Conservation (phyloP, 1,140 invertebrate genomes). For the Pemphigus obesinymphae region DNA sequence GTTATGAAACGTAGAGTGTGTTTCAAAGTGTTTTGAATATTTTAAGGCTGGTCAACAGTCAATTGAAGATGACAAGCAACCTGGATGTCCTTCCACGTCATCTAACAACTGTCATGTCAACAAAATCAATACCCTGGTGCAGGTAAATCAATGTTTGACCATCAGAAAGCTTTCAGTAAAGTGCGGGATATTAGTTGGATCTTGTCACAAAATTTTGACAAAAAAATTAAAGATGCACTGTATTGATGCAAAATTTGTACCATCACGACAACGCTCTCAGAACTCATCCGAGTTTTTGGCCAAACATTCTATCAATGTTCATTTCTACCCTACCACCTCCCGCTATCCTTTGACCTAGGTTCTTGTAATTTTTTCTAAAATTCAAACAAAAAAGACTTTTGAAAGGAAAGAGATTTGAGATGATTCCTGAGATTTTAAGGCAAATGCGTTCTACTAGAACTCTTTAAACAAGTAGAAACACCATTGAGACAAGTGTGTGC, state of each 20-base stretch:
- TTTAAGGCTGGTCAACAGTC: slow-evolving; percentile 43
- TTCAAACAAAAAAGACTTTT: no score
- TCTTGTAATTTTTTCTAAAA: no score
- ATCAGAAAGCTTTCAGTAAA: neutral
- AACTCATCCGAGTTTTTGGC: no score
- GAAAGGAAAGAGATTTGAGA: no score
- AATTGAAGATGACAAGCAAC: slow-evolving; percentile 26
- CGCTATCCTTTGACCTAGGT: no score
- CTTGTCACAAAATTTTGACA: neutral
- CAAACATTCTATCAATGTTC: no score
- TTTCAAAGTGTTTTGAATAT: slow-evolving; percentile 41
- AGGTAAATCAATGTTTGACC: neutral
- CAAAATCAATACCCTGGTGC: slow-evolving; percentile 16
- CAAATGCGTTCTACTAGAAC: neutral
- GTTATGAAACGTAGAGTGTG: neutral
- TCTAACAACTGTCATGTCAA: neutral
- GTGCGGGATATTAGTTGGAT: neutral
- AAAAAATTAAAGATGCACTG: neutral
- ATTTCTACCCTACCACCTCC: no score
- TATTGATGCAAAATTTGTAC: no score
- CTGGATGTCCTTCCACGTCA: neutral
- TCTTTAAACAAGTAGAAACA: neutral
- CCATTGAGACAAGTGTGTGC: neutral
- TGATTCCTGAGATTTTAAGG: neutral
- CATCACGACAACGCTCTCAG: no score